Conservation (phyloP, 2,113 vertebrate genomes). For the Terrapene triunguis region DNA sequence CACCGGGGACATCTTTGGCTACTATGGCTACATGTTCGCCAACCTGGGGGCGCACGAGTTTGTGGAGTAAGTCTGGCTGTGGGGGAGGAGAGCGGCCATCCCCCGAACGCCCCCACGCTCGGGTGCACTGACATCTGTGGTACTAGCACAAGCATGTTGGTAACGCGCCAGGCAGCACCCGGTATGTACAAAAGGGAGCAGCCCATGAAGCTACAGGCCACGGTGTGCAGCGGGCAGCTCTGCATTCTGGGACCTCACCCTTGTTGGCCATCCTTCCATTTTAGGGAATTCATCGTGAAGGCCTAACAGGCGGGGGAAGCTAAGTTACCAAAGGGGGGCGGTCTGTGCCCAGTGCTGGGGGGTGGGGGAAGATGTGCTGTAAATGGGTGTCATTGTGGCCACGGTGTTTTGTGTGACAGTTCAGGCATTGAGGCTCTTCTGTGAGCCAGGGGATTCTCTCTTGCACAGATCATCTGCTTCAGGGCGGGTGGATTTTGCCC, state of each 20-base stretch:
- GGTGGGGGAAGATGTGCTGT: neutral
- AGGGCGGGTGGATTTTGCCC: neutral
- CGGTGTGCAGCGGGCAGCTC: neutral
- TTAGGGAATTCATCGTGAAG: neutral
- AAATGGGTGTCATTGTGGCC: neutral
- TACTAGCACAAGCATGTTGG: neutral
- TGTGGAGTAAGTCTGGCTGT: slow-evolving; percentile 89
- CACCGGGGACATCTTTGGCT: slow-evolving; percentile 91
- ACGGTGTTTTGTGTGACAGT: neutral
- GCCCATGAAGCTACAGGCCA: neutral
- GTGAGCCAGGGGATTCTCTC: neutral
- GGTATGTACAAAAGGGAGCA: neutral
- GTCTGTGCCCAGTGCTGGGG: too few relatives aligned
- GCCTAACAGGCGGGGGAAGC: neutral
- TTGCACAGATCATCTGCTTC: neutral
- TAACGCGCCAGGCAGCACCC: too few relatives aligned
- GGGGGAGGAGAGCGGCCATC: neutral
- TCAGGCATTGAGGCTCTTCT: neutral
- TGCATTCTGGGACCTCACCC: neutral
- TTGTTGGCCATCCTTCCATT: neutral
- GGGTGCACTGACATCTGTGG: neutral
- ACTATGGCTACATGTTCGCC: slow-evolving; percentile 94
- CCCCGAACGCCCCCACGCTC: too few relatives aligned
- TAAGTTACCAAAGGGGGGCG: neutral
- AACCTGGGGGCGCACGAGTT: slow-evolving; percentile 93